Evolutionary conservation across 2,113 vertebrate genomes (phyloP), one percentile per base, ranked within the genome.

Genomic region (Nothocercus julius): DNA sequence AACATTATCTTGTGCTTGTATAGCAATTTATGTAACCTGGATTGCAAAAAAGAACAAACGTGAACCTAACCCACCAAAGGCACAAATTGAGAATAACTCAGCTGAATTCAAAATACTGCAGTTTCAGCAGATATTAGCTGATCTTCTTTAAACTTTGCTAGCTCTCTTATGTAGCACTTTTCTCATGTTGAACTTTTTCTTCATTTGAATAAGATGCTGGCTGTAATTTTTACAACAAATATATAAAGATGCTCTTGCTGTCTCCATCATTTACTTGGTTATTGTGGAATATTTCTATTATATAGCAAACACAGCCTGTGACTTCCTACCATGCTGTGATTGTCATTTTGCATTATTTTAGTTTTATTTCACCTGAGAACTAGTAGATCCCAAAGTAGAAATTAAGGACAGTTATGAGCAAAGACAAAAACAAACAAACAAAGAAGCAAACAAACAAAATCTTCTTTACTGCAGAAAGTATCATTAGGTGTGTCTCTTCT

Each of bases 1-100:
- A 97, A 91, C 74, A 90, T 93, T 95, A 92, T 90, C 77, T 94
- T 85, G 61, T 93, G 82, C 94, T 96, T 96, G 86, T 87, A 68
- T 76, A 91, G 95, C 89, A 94, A 93, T 96, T 95, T 92, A 49
- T 83, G 79, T 88, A 96, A 94, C 94, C 86, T 61, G 34, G 66
- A 89, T 82, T 88, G 89, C 82, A 89, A 72, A 64, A 88, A 95
- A 88, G 74, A 94, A 95, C 82, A 96, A 96, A 95, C 36, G 62
- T 47, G 73, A 92, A 64, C 18, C 72, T 61, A 92, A 67, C 44
- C 49, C 45, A 32, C 91, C 91, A 93, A 92, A 94, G 53, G 78
- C 40, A 89, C 22, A 85, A 92, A 47, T 78, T 56, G 88, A 81
- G 72, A 94, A 91, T 87, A 94, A 95, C 45, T 36, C 51, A 82